A percentile compares a stretch with the other conserved stretches of the same genome.
Conservation (phyloP, 2,888 invertebrate species). For the Pandemis heparana region DNA sequence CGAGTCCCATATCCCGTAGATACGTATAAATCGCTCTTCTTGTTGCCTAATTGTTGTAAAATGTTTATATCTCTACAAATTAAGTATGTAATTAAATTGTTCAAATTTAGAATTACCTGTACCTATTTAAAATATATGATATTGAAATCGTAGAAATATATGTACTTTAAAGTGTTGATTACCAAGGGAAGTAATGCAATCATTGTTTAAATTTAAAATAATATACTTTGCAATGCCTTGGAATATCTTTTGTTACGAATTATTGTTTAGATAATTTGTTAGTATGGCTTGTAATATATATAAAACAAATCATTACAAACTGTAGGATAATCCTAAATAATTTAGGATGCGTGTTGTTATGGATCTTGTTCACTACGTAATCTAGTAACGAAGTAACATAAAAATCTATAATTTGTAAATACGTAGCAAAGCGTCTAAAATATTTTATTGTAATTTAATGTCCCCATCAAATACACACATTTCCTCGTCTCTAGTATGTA, state of each 20-base stretch:
- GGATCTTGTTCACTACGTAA: conserved; percentile 13
- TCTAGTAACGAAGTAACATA: not conserved
- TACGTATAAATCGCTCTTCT: conserved; percentile 49
- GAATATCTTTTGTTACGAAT: not conserved
- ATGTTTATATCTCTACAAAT: conserved; percentile 72
- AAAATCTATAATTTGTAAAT: conserved; percentile 11
- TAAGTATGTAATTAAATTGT: conserved; percentile 71
- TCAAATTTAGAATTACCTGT: conserved; percentile 65
- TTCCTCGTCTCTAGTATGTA: conserved; percentile 4
- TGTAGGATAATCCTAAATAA: conserved; percentile 4
- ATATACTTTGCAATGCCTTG: conserved; percentile 4
- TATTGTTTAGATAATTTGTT: not conserved
- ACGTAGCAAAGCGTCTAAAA: conserved; percentile 7
- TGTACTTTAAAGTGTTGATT: conserved; percentile 59
- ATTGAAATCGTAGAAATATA: conserved; percentile 58
- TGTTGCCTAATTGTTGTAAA: conserved; percentile 78
- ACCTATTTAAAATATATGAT: conserved; percentile 66
- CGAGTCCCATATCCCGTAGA: conserved; percentile 26
- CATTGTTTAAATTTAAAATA: conserved; percentile 50
- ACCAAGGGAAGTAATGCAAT: conserved; percentile 74
- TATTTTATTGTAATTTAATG: not conserved
- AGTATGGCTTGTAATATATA: not conserved
- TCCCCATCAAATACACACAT: conserved; percentile 5
- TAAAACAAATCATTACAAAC: conserved; percentile 1
- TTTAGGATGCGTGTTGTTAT: conserved; percentile 14